Evolutionary conservation across 2,888 invertebrate genomes (phyloP).

Genomic region (Pristionchus maxplancki): DNA sequence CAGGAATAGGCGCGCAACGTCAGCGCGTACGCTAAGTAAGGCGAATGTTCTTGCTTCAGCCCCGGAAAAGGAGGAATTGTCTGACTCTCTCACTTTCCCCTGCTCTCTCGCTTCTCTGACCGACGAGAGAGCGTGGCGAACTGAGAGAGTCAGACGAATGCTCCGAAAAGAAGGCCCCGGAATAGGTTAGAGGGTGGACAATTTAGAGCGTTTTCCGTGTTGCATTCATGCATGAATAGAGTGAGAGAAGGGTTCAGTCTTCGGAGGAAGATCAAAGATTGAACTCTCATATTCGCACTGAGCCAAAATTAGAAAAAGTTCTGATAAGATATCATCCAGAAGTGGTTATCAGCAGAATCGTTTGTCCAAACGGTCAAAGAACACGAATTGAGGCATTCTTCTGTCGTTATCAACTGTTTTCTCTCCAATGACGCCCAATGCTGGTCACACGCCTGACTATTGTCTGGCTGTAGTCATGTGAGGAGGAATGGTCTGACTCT

Average conservation of each 20-base stretch:
- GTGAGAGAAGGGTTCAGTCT: not conserved
- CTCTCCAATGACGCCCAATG: not conserved
- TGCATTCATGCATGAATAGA: not conserved
- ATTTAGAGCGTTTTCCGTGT: not conserved
- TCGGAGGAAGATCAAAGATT: not conserved
- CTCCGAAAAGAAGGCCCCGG: not conserved
- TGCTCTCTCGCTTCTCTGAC: no score
- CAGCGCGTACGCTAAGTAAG: not conserved
- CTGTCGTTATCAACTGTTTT: not conserved
- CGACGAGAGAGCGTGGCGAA: no score
- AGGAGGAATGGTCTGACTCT: no score
- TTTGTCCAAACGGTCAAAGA: no score
- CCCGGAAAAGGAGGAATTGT: not conserved
- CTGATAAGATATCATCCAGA: not conserved
- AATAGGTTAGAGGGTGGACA: constrained; percentile 20
- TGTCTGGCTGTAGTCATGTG: not conserved
- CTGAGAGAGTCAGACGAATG: no score
- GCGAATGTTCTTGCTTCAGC: not conserved
- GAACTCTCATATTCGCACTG: no score
- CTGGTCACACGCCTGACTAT: not conserved
- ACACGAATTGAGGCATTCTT: no score
- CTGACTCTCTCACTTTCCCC: no score
- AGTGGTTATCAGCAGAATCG: no score
- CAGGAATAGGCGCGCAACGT: not conserved
- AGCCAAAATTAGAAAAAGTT: no score